phyloP scores from a whole-genome alignment of 2,113 vertebrate species.

The Nanorana parkeri region DNA sequence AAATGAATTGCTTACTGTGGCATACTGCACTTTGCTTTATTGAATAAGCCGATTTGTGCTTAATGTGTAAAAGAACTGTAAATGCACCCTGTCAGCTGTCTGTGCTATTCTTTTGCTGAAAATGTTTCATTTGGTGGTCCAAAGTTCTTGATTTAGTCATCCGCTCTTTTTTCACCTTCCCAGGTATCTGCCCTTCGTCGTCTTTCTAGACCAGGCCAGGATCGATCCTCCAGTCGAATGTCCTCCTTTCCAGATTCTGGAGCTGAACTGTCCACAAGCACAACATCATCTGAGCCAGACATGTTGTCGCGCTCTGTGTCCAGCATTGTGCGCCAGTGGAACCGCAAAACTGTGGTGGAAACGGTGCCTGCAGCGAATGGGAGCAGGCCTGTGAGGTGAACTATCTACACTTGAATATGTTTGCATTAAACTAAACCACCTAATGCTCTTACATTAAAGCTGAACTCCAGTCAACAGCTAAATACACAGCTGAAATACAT shows the following conservation, averaged over 20 bases:
- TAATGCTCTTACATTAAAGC: too few species aligned
- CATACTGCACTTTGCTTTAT: too few species aligned
- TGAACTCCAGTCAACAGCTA: too few species aligned
- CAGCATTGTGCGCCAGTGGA: constrained; percentile 95
- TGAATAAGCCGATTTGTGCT: too few species aligned
- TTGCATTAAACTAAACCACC: too few species aligned
- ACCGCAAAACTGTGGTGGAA: constrained; percentile 88
- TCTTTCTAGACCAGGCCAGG: constrained; percentile 90
- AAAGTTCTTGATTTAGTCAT: background rate
- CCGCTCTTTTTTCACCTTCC: background rate
- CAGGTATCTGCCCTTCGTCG: constrained; percentile 89
- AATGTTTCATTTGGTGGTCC: too few species aligned
- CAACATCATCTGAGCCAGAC: constrained; percentile 87
- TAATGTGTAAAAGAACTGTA: too few species aligned
- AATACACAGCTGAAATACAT: too few species aligned
- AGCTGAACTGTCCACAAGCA: constrained; percentile 85
- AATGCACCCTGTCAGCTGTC: too few species aligned
- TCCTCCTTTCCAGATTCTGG: constrained; percentile 80
- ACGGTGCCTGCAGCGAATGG: constrained; percentile 74
- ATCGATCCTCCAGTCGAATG: constrained; percentile 76
- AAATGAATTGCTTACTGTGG: too few species aligned
- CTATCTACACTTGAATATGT: too few species aligned
- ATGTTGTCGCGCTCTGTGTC: constrained; percentile 81
- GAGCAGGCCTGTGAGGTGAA: constrained; percentile 71
- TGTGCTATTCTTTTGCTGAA: too few species aligned